Conservation (phyloP, 2,888 invertebrate genomes). For the Zonitis immaculata region DNA sequence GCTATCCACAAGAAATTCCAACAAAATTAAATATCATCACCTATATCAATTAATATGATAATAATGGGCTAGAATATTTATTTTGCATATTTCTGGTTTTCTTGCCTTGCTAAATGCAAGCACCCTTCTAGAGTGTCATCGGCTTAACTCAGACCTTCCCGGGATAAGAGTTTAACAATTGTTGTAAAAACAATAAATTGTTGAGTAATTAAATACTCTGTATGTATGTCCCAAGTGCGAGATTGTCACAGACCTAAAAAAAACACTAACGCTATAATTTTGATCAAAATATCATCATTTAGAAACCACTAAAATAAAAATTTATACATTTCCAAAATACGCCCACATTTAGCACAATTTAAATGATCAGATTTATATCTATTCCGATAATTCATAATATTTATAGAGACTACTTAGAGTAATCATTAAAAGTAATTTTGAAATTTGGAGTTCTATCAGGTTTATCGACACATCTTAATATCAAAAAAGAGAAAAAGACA, state of each 20-base stretch:
- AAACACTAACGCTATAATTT: background rate
- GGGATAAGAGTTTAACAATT: slow-evolving; percentile 48
- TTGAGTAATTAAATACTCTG: slow-evolving; percentile 58
- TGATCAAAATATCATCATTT: slow-evolving; percentile 15
- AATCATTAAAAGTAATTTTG: no score
- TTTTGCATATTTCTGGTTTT: slow-evolving; percentile 69
- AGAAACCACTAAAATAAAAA: no score
- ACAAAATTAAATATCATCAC: slow-evolving; percentile 48
- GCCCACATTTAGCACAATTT: no score
- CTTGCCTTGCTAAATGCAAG: slow-evolving; percentile 60
- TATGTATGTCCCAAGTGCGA: slow-evolving; percentile 68
- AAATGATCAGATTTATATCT: no score
- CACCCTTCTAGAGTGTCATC: slow-evolving; percentile 67
- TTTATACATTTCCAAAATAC: no score
- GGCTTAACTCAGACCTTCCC: slow-evolving; percentile 80
- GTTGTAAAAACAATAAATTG: slow-evolving; percentile 4
- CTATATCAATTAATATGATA: slow-evolving; percentile 49
- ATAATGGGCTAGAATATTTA: slow-evolving; percentile 52
- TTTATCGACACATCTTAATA: no score
- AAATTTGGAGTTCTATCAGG: no score
- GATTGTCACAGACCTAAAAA: slow-evolving; percentile 63
- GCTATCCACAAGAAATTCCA: slow-evolving; percentile 71
- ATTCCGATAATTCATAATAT: no score
- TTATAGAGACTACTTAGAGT: no score
- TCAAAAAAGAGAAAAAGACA: no score